These are phyloP conservation scores for Lagria hirta DNA, from an alignment of 2,888 invertebrate genomes.

Conservation along the genomic window DNA sequence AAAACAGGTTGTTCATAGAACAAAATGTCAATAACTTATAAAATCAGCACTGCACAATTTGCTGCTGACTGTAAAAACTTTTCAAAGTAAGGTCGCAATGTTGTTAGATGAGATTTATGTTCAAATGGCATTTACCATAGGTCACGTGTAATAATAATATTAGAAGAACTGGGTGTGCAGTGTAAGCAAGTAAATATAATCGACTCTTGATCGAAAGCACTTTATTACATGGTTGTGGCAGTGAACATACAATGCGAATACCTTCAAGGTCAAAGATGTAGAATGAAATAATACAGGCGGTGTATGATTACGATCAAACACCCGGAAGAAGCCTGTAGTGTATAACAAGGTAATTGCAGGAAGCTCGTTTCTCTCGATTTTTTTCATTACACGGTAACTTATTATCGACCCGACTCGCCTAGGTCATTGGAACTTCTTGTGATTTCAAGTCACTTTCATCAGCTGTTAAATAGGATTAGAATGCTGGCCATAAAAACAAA, in stretches of 20 bases:
- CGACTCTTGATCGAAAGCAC: constrained; percentile 10
- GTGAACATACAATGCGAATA: constrained; percentile 19
- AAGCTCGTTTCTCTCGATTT: constrained; percentile 23
- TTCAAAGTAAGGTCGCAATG: too few species aligned
- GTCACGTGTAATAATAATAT: too few species aligned
- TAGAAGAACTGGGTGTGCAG: constrained; percentile 6
- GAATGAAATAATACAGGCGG: constrained; percentile 22
- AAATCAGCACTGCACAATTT: too few species aligned
- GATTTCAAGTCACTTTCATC: constrained; percentile 5
- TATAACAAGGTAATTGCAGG: constrained; percentile 26
- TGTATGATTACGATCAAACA: constrained; percentile 23
- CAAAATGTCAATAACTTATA: too few species aligned
- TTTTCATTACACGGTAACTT: constrained; percentile 7
- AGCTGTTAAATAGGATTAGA: too few species aligned
- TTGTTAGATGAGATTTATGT: too few species aligned
- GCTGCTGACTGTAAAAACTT: too few species aligned
- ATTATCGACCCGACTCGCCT: constrained; percentile 6
- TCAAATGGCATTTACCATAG: too few species aligned
- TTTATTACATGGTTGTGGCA: constrained; percentile 13
- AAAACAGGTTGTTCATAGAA: too few species aligned
- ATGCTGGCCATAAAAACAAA: too few species aligned
- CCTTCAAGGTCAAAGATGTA: constrained; percentile 23
- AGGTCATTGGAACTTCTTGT: constrained; percentile 14
- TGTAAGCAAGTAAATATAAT: constrained; percentile 3
- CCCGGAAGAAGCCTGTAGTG: constrained; percentile 26